These are phyloP conservation scores for Protobothrops mucrosquamatus DNA, from an alignment of 2,113 vertebrate genomes.

Conservation along the genomic window DNA sequence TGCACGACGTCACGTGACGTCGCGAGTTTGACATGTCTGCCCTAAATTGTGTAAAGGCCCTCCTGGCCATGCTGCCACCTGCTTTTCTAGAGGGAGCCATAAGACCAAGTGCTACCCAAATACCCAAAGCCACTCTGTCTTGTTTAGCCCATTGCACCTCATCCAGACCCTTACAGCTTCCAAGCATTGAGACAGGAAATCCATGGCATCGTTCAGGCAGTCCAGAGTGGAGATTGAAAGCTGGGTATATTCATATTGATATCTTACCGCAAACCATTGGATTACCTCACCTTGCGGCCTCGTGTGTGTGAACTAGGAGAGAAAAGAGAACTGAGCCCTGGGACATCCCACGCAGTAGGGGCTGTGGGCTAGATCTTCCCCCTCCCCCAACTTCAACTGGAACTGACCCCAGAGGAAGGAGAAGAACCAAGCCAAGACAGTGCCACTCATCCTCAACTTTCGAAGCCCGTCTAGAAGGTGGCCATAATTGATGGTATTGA, in stretches of 20 bases:
- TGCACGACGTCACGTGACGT: too few species aligned
- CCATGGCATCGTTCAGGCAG: background rate
- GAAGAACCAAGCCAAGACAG: background rate
- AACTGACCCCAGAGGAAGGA: background rate
- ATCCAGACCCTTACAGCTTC: background rate
- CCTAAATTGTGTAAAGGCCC: background rate
- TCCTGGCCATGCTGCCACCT: background rate
- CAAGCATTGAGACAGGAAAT: background rate
- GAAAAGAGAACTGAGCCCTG: background rate
- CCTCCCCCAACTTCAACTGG: background rate
- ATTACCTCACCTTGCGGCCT: background rate
- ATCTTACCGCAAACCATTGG: background rate
- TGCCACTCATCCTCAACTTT: background rate
- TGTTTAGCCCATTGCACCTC: background rate
- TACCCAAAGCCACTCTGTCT: background rate
- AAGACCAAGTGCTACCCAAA: background rate
- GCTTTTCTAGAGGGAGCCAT: background rate
- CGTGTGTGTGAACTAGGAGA: background rate
- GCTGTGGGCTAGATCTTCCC: background rate
- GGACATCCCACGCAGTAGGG: background rate
- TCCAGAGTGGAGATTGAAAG: background rate
- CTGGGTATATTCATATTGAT: background rate
- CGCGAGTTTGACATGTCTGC: too few species aligned
- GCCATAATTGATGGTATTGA: background rate
- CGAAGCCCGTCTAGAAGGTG: background rate